These are phyloP conservation scores for Eurypyga helias DNA, from an alignment of 2,113 vertebrate genomes.

Conservation along the genomic window DNA sequence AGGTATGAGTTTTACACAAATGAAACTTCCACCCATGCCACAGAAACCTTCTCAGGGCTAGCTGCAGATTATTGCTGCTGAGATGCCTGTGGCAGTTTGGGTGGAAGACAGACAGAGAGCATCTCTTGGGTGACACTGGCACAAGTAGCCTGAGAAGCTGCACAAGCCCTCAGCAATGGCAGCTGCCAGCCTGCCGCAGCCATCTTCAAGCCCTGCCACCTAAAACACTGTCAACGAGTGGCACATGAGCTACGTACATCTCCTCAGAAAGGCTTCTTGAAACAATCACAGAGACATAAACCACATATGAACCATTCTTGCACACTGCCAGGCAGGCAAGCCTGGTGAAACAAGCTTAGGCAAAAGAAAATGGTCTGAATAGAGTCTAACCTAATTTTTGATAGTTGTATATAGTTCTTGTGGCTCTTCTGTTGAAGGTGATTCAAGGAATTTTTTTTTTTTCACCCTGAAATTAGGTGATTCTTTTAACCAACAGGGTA, in stretches of 20 bases:
- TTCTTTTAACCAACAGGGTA: neutral
- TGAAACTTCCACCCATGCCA: neutral
- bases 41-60: neutral
- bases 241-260: neutral
- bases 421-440: neutral
- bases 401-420: neutral
- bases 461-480: neutral
- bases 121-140: neutral
- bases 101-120: neutral
- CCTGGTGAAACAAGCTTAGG: neutral
- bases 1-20: neutral
- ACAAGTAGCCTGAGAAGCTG: neutral
- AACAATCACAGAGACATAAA: neutral
- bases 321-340: accelerated
- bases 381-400: neutral
- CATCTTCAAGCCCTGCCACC: neutral
- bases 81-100: neutral
- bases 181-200: neutral
- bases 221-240: neutral
- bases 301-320: neutral
- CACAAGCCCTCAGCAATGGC: neutral
- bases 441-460: neutral
- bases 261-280: neutral
- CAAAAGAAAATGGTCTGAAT: neutral
- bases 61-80: neutral